phyloP scores from a whole-genome alignment of 2,888 invertebrate genomes.

The Anagyrus pseudococci region DNA sequence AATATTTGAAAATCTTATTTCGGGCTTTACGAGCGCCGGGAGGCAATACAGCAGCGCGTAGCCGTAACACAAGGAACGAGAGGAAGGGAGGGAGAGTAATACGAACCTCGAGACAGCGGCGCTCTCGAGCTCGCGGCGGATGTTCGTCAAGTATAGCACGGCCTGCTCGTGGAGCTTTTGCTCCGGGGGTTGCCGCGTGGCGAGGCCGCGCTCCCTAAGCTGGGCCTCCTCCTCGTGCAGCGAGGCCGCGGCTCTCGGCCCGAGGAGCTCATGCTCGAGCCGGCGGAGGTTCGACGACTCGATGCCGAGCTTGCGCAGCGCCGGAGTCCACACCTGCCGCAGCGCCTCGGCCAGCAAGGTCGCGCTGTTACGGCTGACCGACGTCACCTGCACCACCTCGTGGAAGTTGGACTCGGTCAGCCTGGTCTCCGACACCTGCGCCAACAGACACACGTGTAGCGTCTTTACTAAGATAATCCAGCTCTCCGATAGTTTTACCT shows the following conservation, averaged over 20 bases:
- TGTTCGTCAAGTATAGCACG: slow-evolving; percentile 46
- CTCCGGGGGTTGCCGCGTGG: slow-evolving; percentile 47
- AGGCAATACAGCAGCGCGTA: too few relatives aligned
- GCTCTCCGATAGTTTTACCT: slow-evolving; percentile 45
- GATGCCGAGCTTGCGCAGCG: slow-evolving; percentile 48
- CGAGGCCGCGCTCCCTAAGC: slow-evolving; percentile 47
- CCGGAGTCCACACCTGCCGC: slow-evolving; percentile 57
- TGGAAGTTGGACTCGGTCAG: slow-evolving; percentile 57
- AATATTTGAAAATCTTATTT: too few relatives aligned
- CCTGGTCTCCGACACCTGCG: slow-evolving; percentile 45
- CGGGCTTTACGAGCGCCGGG: too few relatives aligned
- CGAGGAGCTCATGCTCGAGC: slow-evolving; percentile 54
- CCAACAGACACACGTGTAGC: background rate
- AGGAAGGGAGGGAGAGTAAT: background rate
- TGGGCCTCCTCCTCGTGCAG: slow-evolving; percentile 52
- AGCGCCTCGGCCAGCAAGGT: slow-evolving; percentile 52
- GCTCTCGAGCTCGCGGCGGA: slow-evolving; percentile 53
- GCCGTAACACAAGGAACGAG: too few relatives aligned
- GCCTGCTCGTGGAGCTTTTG: slow-evolving; percentile 49
- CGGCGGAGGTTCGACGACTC: slow-evolving; percentile 49
- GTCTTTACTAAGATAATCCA: background rate
- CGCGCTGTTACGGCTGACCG: slow-evolving; percentile 51
- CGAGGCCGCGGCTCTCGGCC: slow-evolving; percentile 45
- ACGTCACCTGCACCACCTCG: slow-evolving; percentile 54
- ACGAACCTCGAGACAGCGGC: slow-evolving; percentile 53